Conservation (phyloP, 1,140 invertebrate genomes). For the Drosophila bipectinata region DNA sequence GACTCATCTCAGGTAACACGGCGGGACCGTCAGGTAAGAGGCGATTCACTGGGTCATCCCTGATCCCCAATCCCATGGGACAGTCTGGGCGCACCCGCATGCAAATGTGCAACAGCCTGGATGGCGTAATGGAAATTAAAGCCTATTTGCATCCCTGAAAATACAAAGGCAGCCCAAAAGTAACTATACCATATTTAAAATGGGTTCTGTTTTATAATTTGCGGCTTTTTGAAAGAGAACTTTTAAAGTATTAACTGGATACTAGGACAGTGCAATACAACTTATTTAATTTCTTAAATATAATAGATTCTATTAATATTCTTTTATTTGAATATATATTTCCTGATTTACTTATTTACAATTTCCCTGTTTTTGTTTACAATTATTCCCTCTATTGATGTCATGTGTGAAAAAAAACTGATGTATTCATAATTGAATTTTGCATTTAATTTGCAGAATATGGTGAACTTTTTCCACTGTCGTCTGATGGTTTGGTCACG, state of each 20-base stretch:
- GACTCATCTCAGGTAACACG: conserved; percentile 16
- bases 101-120: conserved; percentile 41
- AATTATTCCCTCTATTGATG: conserved; percentile 9
- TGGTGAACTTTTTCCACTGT: conserved; percentile 40
- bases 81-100: conserved; percentile 17
- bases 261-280: too few relatives aligned
- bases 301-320: too few relatives aligned
- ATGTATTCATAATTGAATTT: conserved; percentile 22
- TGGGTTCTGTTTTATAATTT: neutral
- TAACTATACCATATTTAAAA: neutral
- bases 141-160: conserved; percentile 20
- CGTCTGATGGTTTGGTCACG: conserved; percentile 39
- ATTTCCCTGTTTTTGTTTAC: neutral
- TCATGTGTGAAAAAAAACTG: conserved; percentile 2
- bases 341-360: too few relatives aligned
- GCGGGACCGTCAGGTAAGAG: neutral
- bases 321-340: too few relatives aligned
- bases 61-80: conserved; percentile 12
- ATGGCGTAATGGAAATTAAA: conserved; percentile 29
- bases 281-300: too few relatives aligned
- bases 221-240: neutral
- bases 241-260: too few relatives aligned
- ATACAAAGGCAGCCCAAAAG: neutral
- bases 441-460: conserved; percentile 25
- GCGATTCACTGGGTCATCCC: neutral